A percentile compares a stretch with the other conserved stretches of the same genome.
These are phyloP conservation scores for Drosophila birchii DNA, from an alignment of 2,888 invertebrate genomes.

Conservation along the genomic window DNA sequence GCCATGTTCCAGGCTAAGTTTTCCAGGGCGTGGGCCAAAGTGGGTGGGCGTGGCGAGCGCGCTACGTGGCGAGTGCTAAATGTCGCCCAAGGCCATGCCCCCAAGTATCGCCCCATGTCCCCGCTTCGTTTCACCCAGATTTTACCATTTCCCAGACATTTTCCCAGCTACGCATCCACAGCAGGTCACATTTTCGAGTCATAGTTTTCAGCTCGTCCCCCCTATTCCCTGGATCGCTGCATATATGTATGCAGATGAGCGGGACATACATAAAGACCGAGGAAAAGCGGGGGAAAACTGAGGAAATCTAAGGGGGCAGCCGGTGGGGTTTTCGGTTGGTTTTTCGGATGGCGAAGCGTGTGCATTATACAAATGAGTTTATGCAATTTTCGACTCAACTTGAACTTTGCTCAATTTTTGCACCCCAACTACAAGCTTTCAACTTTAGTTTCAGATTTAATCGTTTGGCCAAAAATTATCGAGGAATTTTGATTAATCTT, in stretches of 20 bases:
- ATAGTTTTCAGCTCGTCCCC: constrained; percentile 41
- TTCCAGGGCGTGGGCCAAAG: constrained; percentile 12
- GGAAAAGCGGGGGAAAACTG: constrained; percentile 11
- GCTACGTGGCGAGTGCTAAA: constrained; percentile 59
- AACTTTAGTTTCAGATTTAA: constrained; percentile 37
- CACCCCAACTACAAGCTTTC: constrained; percentile 36
- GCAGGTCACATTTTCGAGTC: constrained; percentile 63
- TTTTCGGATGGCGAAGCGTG: constrained; percentile 38
- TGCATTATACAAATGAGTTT: constrained; percentile 60
- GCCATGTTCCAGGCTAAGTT: constrained; percentile 45
- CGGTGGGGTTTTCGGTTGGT: neutral
- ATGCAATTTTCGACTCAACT: constrained; percentile 53
- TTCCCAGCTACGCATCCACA: constrained; percentile 39
- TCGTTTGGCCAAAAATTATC: constrained; percentile 29
- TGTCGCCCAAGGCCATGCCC: constrained; percentile 60
- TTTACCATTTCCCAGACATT: constrained; percentile 24
- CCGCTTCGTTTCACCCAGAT: neutral
- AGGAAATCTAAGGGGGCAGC: constrained; percentile 4
- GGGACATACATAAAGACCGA: constrained; percentile 15
- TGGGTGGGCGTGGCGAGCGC: constrained; percentile 37
- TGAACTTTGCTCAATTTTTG: constrained; percentile 33
- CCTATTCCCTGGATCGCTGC: constrained; percentile 7
- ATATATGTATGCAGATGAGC: constrained; percentile 58
- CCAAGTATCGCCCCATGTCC: neutral
- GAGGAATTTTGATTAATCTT: constrained; percentile 25